Percentiles rank a stretch among this genome's conserved stretches.
Conservation (phyloP, 1,140 invertebrate genomes). For the Ips typographus region DNA sequence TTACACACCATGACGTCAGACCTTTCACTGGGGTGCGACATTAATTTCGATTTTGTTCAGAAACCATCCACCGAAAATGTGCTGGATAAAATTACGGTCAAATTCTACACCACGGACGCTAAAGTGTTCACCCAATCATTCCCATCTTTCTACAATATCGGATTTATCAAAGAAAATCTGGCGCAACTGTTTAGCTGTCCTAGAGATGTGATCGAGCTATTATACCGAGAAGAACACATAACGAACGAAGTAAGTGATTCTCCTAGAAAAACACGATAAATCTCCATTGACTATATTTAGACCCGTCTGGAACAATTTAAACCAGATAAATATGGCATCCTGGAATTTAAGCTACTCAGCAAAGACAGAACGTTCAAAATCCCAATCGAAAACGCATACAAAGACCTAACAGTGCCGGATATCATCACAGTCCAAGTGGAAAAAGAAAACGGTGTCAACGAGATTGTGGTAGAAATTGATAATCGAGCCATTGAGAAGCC, state of each 20-base stretch:
- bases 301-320: slow-evolving; percentile 29
- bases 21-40: slow-evolving; percentile 1
- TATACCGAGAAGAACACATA: slow-evolving; percentile 25
- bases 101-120: slow-evolving; percentile 42
- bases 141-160: slow-evolving; percentile 28
- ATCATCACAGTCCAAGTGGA: slow-evolving; percentile 57
- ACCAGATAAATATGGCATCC: slow-evolving; percentile 38
- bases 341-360: slow-evolving; percentile 43
- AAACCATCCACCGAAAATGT: slow-evolving; percentile 5
- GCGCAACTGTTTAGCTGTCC: slow-evolving; percentile 20
- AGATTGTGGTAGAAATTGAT: slow-evolving; percentile 62
- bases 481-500: slow-evolving; percentile 61
- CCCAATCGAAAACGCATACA: slow-evolving; percentile 43
- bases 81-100: slow-evolving; percentile 42
- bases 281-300: slow-evolving; percentile 11
- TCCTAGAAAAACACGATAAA: not conserved
- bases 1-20: slow-evolving; percentile 2
- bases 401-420: slow-evolving; percentile 52
- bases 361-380: slow-evolving; percentile 39
- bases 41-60: slow-evolving; percentile 14
- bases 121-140: slow-evolving; percentile 47
- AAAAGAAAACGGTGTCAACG: slow-evolving; percentile 51
- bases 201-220: slow-evolving; percentile 16
- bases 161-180: slow-evolving; percentile 16
- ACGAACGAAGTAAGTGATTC: slow-evolving; percentile 15